Percentiles rank a stretch among this genome's conserved stretches.
Conservation (phyloP, 2,797 vertebrate species). For the Platyrinchus mystaceus region DNA sequence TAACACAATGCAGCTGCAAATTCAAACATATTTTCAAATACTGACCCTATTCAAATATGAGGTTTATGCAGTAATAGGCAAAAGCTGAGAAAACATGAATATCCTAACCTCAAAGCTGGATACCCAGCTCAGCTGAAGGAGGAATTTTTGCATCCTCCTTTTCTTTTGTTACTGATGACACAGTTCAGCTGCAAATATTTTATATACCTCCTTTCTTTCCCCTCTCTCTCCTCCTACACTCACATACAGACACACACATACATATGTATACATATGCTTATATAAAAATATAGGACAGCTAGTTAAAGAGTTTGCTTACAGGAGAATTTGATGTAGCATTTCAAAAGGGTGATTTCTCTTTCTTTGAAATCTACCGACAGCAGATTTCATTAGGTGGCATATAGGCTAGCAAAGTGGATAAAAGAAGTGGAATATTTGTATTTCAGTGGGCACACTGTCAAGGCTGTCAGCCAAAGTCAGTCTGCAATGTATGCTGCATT, state of each 20-base stretch:
- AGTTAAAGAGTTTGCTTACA: neutral
- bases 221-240: neutral
- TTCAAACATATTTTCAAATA: neutral
- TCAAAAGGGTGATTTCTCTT: neutral
- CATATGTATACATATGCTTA: neutral
- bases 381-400: neutral
- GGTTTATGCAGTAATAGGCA: neutral
- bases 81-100: neutral
- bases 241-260: neutral
- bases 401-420: neutral
- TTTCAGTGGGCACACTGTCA: neutral
- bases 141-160: neutral
- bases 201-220: neutral
- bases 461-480: neutral
- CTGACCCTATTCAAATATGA: neutral
- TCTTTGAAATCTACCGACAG: neutral
- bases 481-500: neutral
- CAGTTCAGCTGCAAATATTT: neutral
- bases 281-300: neutral
- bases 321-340: neutral
- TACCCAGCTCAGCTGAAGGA: neutral
- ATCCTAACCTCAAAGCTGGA: neutral
- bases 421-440: neutral
- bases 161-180: neutral
- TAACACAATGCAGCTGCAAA: neutral